These are phyloP conservation scores for Babylonia areolata DNA, from an alignment of 1,140 invertebrate species.

Conservation along the genomic window DNA sequence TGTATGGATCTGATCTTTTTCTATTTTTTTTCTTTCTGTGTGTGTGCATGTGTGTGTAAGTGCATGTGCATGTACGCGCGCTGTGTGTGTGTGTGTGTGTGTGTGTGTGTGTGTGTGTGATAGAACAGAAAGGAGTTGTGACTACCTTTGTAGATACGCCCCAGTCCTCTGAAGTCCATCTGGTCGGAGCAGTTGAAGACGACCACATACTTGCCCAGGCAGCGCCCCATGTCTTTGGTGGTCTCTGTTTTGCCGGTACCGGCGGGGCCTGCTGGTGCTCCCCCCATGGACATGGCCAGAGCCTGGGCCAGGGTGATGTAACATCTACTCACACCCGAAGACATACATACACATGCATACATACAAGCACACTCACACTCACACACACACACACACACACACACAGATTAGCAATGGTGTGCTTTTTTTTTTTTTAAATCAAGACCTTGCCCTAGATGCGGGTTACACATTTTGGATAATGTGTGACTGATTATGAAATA, in stretches of 20 bases:
- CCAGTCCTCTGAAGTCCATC: conserved; percentile 96
- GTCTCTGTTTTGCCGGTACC: conserved; percentile 98
- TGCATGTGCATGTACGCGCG: too few species aligned
- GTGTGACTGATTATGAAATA: too few species aligned
- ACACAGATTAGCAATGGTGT: neutral
- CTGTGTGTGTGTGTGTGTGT: too few species aligned
- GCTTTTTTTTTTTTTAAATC: too few species aligned
- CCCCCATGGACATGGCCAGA: conserved; percentile 96
- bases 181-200: conserved; percentile 99
- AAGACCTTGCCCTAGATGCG: too few species aligned
- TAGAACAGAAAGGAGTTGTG: too few species aligned
- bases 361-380: neutral
- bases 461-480: too few species aligned
- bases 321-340: conserved; percentile 83
- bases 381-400: neutral
- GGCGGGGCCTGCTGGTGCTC: conserved; percentile 95
- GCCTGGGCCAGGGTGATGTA: conserved; percentile 98
- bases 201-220: conserved; percentile 97
- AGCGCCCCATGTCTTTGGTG: conserved; percentile 98
- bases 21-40: too few species aligned
- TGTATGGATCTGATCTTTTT: too few species aligned
- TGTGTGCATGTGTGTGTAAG: too few species aligned
- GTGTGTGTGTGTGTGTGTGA: too few species aligned
- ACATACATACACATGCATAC: neutral
- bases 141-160: conserved; percentile 92